Conservation (phyloP, 2,888 invertebrate species). For the Plagodis pulveraria region DNA sequence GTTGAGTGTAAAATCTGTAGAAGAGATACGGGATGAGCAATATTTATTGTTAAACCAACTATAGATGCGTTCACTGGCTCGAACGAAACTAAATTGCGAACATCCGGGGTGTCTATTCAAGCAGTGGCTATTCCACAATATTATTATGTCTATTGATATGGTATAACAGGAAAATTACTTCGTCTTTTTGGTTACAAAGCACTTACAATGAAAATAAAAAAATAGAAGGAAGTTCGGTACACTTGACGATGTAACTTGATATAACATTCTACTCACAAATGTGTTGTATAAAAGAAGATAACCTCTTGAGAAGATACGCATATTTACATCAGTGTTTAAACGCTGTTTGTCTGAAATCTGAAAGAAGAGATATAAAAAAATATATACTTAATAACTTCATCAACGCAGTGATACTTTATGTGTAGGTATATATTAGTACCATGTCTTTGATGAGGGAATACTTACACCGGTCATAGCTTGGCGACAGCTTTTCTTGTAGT, state of each 20-base stretch:
- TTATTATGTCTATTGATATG: constrained; percentile 59
- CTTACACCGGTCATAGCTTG: no score
- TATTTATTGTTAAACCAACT: constrained; percentile 80
- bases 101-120: constrained; percentile 81
- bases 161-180: constrained; percentile 69
- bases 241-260: constrained; percentile 52
- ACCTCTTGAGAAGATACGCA: not conserved
- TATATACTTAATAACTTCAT: no score
- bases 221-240: constrained; percentile 54
- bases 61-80: constrained; percentile 75
- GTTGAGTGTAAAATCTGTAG: constrained; percentile 22
- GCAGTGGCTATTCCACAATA: constrained; percentile 60
- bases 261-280: constrained; percentile 41
- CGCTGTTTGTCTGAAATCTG: no score
- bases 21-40: constrained; percentile 73
- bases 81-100: constrained; percentile 81
- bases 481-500: no score
- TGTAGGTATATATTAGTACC: no score
- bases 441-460: no score
- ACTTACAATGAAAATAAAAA: constrained; percentile 34
- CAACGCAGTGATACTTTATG: no score
- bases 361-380: no score
- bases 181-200: constrained; percentile 48
- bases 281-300: constrained; percentile 15
- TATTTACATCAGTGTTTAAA: not conserved